A percentile compares a stretch with the other conserved stretches of the same genome.
Evolutionary conservation across 2,113 vertebrate genomes (phyloP).

Genomic region (Nicator chloris): DNA sequence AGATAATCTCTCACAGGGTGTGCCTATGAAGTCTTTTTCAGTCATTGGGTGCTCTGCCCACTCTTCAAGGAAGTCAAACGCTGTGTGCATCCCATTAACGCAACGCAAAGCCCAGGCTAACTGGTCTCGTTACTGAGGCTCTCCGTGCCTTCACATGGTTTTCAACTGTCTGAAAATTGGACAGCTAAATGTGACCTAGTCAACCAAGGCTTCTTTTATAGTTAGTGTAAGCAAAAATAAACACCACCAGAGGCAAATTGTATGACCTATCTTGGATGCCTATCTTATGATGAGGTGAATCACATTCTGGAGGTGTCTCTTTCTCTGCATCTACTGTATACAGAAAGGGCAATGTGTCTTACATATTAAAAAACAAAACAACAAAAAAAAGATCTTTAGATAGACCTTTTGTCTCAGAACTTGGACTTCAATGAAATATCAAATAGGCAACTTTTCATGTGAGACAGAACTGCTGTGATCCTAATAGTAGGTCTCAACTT

Average conservation of each 20-base stretch:
- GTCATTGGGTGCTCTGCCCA: background rate
- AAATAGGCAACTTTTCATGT: background rate
- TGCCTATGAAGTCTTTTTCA: background rate
- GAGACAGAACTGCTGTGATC: background rate
- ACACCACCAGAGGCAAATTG: background rate
- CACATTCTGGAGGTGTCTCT: conserved; percentile 21
- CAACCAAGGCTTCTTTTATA: background rate
- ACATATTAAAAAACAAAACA: background rate
- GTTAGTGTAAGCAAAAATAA: conserved; percentile 15
- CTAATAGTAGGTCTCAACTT: background rate
- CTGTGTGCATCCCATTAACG: background rate
- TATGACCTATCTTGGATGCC: conserved; percentile 9
- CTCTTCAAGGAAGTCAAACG: background rate
- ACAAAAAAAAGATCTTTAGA: background rate
- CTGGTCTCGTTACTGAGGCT: background rate
- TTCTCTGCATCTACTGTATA: background rate
- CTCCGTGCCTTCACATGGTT: background rate
- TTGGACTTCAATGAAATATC: background rate
- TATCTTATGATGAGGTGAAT: conserved; percentile 29
- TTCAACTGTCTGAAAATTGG: background rate
- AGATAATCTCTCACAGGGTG: background rate
- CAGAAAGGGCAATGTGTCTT: background rate
- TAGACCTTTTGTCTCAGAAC: background rate
- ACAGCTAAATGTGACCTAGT: background rate
- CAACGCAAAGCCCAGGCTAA: background rate